These are phyloP conservation scores for Cyanistes caeruleus DNA, from an alignment of 2,113 vertebrate genomes.

Conservation along the genomic window DNA sequence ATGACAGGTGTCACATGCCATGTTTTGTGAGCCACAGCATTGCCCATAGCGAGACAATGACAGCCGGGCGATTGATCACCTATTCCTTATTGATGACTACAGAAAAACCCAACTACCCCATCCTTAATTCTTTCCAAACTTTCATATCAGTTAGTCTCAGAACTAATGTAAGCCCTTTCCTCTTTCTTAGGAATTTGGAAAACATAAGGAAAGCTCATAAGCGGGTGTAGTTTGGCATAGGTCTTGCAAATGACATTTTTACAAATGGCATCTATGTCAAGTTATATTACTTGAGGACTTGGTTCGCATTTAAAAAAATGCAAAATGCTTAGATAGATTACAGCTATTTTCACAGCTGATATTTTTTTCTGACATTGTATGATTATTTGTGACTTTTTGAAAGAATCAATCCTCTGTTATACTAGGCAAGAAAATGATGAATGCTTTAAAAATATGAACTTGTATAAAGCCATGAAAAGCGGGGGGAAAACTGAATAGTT, in stretches of 20 bases:
- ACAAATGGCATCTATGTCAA: not conserved
- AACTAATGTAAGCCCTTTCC: not conserved
- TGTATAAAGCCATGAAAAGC: not conserved
- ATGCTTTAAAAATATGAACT: not conserved
- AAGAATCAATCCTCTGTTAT: not conserved
- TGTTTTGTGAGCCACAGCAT: not conserved
- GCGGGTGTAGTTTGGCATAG: not conserved
- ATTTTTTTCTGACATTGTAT: not conserved
- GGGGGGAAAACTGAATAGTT: not conserved
- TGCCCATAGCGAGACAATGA: not conserved
- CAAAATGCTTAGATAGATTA: not conserved
- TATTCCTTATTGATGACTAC: not conserved
- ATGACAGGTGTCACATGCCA: not conserved
- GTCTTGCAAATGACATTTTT: not conserved
- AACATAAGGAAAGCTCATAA: not conserved
- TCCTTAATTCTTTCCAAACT: not conserved
- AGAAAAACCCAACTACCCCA: not conserved
- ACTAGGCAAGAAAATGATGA: not conserved
- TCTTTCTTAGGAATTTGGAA: not conserved
- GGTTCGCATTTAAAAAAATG: not conserved
- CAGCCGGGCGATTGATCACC: not conserved
- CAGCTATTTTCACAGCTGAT: not conserved
- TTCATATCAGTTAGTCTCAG: not conserved
- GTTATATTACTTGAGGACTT: not conserved
- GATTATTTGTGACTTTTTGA: not conserved